These are phyloP conservation scores for Hydrophis major DNA, from an alignment of 2,797 vertebrate species.

Conservation along the genomic window DNA sequence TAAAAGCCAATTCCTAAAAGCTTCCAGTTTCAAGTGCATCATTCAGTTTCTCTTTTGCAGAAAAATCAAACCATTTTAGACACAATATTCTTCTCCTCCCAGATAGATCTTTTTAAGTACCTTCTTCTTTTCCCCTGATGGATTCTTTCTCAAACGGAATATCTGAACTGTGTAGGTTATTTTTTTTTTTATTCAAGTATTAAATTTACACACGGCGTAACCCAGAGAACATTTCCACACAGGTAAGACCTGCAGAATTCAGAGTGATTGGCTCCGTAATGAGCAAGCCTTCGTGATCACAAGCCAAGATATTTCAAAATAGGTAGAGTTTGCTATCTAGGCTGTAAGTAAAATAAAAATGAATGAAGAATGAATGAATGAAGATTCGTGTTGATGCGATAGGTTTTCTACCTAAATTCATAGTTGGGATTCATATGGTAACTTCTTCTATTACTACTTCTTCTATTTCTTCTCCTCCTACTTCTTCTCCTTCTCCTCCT, in stretches of 20 bases:
- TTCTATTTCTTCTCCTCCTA: too few relatives aligned
- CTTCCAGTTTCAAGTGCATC: conserved; percentile 3
- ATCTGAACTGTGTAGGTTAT: background rate
- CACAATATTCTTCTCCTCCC: background rate
- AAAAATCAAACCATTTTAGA: conserved; percentile 7
- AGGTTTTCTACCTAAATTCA: background rate
- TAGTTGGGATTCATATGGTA: too few relatives aligned
- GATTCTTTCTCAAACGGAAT: background rate
- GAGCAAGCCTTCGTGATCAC: background rate
- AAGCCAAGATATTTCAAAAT: background rate
- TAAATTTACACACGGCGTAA: background rate
- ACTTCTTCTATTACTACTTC: too few relatives aligned
- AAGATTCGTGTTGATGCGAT: background rate
- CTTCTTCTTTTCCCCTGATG: background rate
- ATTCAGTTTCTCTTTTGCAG: background rate
- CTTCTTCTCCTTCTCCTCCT: too few relatives aligned
- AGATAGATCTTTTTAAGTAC: background rate
- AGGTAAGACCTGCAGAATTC: background rate
- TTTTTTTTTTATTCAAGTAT: background rate
- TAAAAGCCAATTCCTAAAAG: conserved; percentile 25
- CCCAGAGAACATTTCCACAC: background rate
- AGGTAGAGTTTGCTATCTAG: background rate
- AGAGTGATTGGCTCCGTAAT: background rate
- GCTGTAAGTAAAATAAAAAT: background rate
- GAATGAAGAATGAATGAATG: background rate